A percentile compares a stretch with the other conserved stretches of the same genome.
Evolutionary conservation across 1,140 invertebrate genomes (phyloP).

Genomic region (Drusus annulatus): DNA sequence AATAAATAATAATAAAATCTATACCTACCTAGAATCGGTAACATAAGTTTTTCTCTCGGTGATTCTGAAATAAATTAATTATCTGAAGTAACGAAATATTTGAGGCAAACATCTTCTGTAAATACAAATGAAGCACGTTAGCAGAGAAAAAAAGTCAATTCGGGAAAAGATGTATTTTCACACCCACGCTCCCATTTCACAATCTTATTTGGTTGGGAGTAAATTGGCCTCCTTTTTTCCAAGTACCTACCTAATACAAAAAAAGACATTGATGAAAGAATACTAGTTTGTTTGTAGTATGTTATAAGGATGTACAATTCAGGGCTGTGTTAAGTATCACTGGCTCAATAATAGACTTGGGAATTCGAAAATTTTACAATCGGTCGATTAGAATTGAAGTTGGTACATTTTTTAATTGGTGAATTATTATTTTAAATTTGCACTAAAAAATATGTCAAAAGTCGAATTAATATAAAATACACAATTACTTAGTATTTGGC

Average conservation of each 20-base stretch:
- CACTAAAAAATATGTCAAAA: no score
- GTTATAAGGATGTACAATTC: background rate
- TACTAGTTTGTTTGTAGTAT: constrained; percentile 1
- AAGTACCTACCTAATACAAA: constrained; percentile 13
- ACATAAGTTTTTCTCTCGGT: background rate
- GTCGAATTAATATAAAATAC: no score
- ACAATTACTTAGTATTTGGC: no score
- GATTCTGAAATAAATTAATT: constrained; percentile 10
- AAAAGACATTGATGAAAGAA: constrained; percentile 39
- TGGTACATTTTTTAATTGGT: no score
- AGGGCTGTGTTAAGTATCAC: background rate
- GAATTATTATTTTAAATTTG: no score
- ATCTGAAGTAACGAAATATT: constrained; percentile 14
- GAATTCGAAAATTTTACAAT: no score
- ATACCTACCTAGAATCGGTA: background rate
- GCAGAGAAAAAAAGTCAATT: constrained; percentile 26
- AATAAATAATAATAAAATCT: no score
- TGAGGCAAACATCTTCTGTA: background rate
- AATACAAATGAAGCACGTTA: constrained; percentile 23
- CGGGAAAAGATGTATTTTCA: constrained; percentile 14
- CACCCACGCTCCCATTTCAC: constrained; percentile 28
- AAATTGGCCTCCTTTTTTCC: constrained; percentile 25
- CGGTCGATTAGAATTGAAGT: no score
- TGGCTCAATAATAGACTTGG: no score
- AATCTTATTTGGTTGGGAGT: constrained; percentile 32